phyloP scores from a whole-genome alignment of 2,797 vertebrate species.

The Selene dorsalis region DNA sequence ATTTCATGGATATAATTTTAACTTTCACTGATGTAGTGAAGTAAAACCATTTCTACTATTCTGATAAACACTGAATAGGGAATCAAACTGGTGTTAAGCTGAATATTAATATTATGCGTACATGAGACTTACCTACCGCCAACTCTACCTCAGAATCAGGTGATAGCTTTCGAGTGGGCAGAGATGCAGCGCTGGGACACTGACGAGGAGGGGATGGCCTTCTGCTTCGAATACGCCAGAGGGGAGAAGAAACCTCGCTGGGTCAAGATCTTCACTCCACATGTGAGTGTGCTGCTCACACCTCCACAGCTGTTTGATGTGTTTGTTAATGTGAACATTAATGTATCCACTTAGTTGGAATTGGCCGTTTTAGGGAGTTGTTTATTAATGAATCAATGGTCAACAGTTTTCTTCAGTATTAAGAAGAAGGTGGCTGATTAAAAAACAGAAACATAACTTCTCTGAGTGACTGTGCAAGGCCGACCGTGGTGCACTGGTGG shows the following conservation, averaged over 20 bases:
- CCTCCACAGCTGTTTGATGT: background rate
- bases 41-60: background rate
- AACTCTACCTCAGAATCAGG: conserved; percentile 89
- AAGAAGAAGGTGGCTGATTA: background rate
- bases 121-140: background rate
- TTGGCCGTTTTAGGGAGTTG: background rate
- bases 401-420: background rate
- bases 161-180: conserved; percentile 95
- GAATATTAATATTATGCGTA: background rate
- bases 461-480: background rate
- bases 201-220: conserved; percentile 97
- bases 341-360: background rate
- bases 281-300: conserved; percentile 84
- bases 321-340: background rate
- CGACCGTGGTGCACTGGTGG: background rate
- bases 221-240: conserved; percentile 95
- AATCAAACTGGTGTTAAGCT: background rate
- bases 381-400: background rate
- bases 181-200: conserved; percentile 99
- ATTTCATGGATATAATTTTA: background rate
- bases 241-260: conserved; percentile 97
- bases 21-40: background rate
- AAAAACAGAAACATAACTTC: background rate
- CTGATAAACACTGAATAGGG: background rate
- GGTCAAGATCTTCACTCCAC: conserved; percentile 99